Evolutionary conservation across 2,888 invertebrate genomes (phyloP).

Genomic region (Acholoe squamosa): DNA sequence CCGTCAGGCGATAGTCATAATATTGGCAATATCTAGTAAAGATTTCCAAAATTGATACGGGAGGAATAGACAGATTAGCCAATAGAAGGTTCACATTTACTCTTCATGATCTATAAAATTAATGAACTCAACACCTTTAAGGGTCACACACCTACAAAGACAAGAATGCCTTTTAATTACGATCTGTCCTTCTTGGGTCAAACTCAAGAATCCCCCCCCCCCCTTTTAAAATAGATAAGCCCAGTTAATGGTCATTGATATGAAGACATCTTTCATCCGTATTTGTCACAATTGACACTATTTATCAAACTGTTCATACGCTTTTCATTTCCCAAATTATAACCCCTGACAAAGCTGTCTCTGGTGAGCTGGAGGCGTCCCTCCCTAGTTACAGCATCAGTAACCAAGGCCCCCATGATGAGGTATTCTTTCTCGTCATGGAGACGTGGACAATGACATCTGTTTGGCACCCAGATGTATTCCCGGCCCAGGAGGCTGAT

Average conservation of each 20-base stretch:
- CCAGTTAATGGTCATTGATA: neutral
- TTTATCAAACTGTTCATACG: conserved; percentile 53
- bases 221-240: no score
- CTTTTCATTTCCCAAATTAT: conserved; percentile 17
- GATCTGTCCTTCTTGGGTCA: no score
- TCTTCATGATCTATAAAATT: no score
- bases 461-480: conserved; percentile 54
- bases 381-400: conserved; percentile 10
- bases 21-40: no score
- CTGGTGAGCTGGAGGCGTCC: conserved; percentile 31
- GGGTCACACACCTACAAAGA: no score
- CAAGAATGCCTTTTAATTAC: no score
- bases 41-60: no score
- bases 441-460: conserved; percentile 61
- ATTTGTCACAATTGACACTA: conserved; percentile 54
- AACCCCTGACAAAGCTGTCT: conserved; percentile 31
- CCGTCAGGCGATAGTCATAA: no score
- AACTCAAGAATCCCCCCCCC: no score
- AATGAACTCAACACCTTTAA: no score
- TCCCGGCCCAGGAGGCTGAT: conserved; percentile 44
- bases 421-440: conserved; percentile 39
- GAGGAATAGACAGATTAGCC: no score
- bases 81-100: no score
- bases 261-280: neutral
- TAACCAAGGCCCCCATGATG: conserved; percentile 46